Evolutionary conservation across 2,888 invertebrate species (phyloP).

Genomic region (Fragum fragum): DNA sequence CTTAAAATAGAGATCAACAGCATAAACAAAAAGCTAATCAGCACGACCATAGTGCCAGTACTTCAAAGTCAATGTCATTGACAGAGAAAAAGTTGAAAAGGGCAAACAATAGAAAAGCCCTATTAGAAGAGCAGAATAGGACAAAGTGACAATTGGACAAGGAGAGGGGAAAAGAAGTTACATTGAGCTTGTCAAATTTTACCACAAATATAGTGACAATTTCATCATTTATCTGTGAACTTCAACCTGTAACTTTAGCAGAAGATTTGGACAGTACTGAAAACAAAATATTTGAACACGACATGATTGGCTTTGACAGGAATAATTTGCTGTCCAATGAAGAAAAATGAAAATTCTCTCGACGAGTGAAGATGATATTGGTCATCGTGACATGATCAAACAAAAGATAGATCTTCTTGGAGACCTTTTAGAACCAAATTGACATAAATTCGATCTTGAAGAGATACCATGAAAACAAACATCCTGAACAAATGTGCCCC

Average conservation of each 20-base stretch:
- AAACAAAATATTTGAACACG: not conserved
- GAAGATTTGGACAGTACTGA: not conserved
- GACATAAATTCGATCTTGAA: too few species aligned
- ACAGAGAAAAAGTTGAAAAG: conserved; percentile 26
- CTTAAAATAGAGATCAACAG: conserved; percentile 24
- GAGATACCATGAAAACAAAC: not conserved
- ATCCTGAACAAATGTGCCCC: not conserved
- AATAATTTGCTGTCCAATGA: not conserved
- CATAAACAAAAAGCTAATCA: conserved; percentile 40
- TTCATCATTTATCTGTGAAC: not conserved
- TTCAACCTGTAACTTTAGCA: not conserved
- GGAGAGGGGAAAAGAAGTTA: not conserved
- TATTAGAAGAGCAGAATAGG: conserved; percentile 18
- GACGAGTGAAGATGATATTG: not conserved
- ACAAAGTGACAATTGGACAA: not conserved
- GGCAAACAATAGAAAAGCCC: conserved; percentile 28
- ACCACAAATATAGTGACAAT: not conserved
- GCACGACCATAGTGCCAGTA: conserved; percentile 46
- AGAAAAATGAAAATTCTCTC: not conserved
- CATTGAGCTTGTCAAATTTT: not conserved
- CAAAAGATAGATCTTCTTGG: not conserved
- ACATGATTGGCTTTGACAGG: not conserved
- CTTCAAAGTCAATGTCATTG: conserved; percentile 9
- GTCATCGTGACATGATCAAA: not conserved
- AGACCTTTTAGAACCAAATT: not conserved